These are phyloP conservation scores for Malurus alboscapulatus DNA, from an alignment of 2,113 vertebrate species.

Conservation along the genomic window DNA sequence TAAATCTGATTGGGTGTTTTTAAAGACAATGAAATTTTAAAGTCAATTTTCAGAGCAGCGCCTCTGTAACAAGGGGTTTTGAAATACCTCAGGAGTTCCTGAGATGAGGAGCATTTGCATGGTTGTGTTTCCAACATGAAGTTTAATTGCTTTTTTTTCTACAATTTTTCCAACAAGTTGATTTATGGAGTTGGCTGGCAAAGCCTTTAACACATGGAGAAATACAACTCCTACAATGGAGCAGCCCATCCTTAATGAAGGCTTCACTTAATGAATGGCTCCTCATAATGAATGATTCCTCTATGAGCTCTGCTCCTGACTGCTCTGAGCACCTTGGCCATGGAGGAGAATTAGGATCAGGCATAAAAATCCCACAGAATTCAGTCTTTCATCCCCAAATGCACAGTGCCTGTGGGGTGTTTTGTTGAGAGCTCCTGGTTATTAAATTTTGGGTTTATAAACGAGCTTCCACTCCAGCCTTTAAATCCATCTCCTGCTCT, in stretches of 20 bases:
- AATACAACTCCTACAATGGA: neutral
- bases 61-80: neutral
- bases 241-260: neutral
- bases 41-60: neutral
- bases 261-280: too few species aligned
- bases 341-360: neutral
- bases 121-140: neutral
- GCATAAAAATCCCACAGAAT: neutral
- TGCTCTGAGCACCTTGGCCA: neutral
- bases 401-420: accelerated
- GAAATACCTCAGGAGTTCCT: neutral
- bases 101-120: neutral
- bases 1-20: neutral
- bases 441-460: neutral
- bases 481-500: neutral
- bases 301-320: neutral
- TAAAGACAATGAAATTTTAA: neutral
- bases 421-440: neutral
- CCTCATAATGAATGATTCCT: neutral
- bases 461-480: neutral
- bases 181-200: neutral
- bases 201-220: neutral
- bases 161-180: neutral
- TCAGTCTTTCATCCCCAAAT: accelerated
- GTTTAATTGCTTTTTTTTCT: neutral